Evolutionary conservation across 2,888 invertebrate genomes (phyloP).

Genomic region (Calameuta filiformis): DNA sequence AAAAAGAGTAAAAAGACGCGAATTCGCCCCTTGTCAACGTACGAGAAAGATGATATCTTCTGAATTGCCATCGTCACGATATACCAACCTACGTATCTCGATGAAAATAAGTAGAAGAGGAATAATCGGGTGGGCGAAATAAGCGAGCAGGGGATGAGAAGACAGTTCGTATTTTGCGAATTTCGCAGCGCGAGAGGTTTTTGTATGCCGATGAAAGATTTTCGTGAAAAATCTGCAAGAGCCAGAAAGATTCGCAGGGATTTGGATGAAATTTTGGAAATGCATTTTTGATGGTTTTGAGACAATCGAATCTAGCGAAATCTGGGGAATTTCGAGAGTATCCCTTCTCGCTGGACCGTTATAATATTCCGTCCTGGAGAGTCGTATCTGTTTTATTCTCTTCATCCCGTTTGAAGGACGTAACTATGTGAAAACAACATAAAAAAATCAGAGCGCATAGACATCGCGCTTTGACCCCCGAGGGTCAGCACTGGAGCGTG

Average conservation of each 20-base stretch:
- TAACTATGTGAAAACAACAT: conserved; percentile 62
- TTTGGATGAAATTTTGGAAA: conserved; percentile 29
- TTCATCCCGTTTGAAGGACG: conserved; percentile 35
- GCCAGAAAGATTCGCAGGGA: background rate
- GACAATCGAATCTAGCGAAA: conserved; percentile 48
- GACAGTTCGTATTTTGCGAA: background rate
- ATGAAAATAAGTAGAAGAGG: conserved; percentile 41
- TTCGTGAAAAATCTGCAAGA: background rate
- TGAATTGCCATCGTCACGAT: conserved; percentile 51
- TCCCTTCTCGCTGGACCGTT: conserved; percentile 52
- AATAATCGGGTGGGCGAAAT: conserved; percentile 52
- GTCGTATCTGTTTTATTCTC: conserved; percentile 45
- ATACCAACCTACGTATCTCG: conserved; percentile 35
- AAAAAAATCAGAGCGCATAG: conserved; percentile 53
- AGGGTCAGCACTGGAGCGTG: conserved; percentile 64
- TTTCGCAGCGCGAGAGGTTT: background rate
- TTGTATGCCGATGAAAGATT: background rate
- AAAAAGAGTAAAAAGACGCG: background rate
- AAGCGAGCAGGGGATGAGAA: background rate
- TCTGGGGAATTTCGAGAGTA: conserved; percentile 39
- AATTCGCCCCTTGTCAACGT: conserved; percentile 40
- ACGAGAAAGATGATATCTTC: conserved; percentile 57
- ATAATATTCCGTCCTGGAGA: conserved; percentile 58
- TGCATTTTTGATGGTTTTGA: conserved; percentile 37
- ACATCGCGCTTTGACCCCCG: conserved; percentile 42